These are phyloP conservation scores for Epinotia ramella DNA, from an alignment of 2,888 invertebrate genomes.

Conservation along the genomic window DNA sequence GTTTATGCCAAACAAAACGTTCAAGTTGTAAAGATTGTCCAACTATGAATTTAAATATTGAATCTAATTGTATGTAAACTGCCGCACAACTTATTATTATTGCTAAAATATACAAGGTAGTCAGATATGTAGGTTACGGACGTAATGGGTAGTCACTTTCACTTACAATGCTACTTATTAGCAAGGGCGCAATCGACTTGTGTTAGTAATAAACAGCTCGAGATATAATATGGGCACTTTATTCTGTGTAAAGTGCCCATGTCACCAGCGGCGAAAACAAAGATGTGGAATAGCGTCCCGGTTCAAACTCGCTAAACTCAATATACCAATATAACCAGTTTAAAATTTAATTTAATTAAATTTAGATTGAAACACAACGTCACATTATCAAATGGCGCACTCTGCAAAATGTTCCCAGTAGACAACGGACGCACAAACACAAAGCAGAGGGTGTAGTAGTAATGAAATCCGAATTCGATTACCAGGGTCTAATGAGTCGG, in stretches of 20 bases:
- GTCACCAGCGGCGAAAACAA: too few relatives aligned
- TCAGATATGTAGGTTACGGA: too few relatives aligned
- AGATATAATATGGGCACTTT: too few relatives aligned
- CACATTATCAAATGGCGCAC: slow-evolving; percentile 41
- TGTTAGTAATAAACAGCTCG: too few relatives aligned
- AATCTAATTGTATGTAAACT: background rate
- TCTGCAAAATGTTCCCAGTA: slow-evolving; percentile 47
- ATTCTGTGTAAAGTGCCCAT: too few relatives aligned
- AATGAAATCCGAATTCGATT: slow-evolving; percentile 78
- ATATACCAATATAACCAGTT: background rate
- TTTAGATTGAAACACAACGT: slow-evolving; percentile 39
- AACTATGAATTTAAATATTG: background rate
- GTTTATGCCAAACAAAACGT: background rate
- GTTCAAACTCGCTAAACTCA: background rate
- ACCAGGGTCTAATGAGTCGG: slow-evolving; percentile 69
- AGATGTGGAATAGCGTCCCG: too few relatives aligned
- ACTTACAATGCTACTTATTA: too few relatives aligned
- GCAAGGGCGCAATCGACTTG: too few relatives aligned
- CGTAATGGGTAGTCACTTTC: too few relatives aligned
- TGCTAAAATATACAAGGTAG: background rate
- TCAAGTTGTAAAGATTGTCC: background rate
- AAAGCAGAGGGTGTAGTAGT: slow-evolving; percentile 57
- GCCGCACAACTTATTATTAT: background rate
- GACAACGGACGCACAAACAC: slow-evolving; percentile 50
- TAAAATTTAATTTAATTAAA: slow-evolving; percentile 24